These are phyloP conservation scores for Euzetes globulus DNA, from an alignment of 2,888 invertebrate genomes.

Conservation along the genomic window DNA sequence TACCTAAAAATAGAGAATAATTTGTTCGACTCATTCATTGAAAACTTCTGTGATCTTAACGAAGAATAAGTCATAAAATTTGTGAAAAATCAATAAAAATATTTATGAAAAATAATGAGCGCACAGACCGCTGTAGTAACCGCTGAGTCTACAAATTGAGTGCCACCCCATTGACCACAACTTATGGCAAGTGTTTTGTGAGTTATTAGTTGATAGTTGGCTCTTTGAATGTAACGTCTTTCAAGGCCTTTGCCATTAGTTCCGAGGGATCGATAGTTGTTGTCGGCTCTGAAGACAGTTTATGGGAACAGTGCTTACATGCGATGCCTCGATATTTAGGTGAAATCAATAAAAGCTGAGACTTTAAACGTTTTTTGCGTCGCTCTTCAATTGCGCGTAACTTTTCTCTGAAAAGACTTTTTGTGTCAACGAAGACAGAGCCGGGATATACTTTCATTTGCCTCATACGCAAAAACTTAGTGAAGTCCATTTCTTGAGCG, in stretches of 20 bases:
- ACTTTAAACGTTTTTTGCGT: neutral
- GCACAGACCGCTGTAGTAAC: no score
- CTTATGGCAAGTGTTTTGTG: neutral
- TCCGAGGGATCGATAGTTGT: conserved; percentile 13
- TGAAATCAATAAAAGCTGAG: neutral
- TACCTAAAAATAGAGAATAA: neutral
- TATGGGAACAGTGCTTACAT: neutral
- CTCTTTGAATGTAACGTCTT: neutral
- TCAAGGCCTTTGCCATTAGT: neutral
- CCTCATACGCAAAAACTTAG: conserved; percentile 32
- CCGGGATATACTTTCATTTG: conserved; percentile 34
- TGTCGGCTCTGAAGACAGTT: neutral
- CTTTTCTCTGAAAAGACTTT: neutral
- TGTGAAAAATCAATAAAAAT: no score
- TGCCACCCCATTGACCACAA: neutral
- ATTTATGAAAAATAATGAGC: no score
- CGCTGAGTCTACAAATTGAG: no score
- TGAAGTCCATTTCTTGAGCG: conserved; percentile 38
- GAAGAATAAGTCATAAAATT: no score
- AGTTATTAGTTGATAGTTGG: neutral
- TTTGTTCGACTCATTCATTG: no score
- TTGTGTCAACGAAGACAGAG: conserved; percentile 22
- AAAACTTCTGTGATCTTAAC: no score
- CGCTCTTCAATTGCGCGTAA: neutral
- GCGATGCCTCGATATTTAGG: neutral